phyloP scores from a whole-genome alignment of 1,140 invertebrate species.

The Archivesica marissinica region DNA sequence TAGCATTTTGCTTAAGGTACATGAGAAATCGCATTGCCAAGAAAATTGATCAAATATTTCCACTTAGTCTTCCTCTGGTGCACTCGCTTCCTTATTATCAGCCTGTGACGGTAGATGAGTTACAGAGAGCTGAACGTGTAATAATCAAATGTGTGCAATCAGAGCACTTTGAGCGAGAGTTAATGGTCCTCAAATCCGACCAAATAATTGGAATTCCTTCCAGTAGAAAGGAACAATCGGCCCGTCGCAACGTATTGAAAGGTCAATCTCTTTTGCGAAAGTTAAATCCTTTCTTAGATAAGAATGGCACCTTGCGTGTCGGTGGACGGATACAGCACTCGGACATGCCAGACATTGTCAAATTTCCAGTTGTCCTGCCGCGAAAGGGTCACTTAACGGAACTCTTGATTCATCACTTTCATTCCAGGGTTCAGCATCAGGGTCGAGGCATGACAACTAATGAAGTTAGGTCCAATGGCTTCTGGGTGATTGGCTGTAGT shows the following conservation, averaged over 20 bases:
- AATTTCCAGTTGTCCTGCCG: neutral
- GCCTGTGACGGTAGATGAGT: neutral
- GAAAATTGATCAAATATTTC: neutral
- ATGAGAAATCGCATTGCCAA: neutral
- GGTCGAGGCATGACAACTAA: neutral
- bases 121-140: neutral
- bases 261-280: neutral
- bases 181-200: no score
- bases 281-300: neutral
- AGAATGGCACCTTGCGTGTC: neutral
- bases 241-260: neutral
- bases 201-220: no score
- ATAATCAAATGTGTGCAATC: neutral
- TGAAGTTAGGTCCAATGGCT: neutral
- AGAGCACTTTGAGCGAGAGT: neutral
- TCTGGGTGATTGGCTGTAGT: neutral
- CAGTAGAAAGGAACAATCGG: neutral
- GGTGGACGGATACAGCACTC: neutral
- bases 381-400: conserved; percentile 4
- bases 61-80: neutral
- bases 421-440: neutral
- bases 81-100: neutral
- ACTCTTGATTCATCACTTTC: neutral
- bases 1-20: conserved; percentile 39
- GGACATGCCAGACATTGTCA: neutral